Conservation (phyloP, 2,113 vertebrate species). For the Corynorhinus townsendii region DNA sequence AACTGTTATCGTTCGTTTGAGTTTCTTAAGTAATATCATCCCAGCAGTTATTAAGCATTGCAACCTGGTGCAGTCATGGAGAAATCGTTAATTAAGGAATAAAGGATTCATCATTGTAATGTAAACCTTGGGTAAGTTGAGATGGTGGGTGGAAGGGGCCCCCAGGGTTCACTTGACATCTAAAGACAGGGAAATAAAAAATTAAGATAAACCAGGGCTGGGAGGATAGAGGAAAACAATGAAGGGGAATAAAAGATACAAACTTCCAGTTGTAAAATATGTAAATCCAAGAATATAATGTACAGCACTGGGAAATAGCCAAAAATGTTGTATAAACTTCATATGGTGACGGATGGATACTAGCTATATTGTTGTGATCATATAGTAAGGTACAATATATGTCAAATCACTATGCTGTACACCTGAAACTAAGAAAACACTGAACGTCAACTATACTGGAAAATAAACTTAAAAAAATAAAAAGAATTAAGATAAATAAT, state of each 20-base stretch:
- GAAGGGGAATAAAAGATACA: background rate
- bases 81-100: background rate
- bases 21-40: slow-evolving; percentile 11
- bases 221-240: background rate
- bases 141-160: background rate
- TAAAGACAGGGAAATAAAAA: background rate
- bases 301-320: background rate
- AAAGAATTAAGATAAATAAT: background rate
- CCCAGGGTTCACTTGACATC: background rate
- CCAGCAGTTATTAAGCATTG: background rate
- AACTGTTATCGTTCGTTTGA: background rate
- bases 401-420: background rate
- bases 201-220: background rate
- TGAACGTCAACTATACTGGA: background rate
- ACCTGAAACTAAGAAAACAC: background rate
- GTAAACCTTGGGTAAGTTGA: background rate
- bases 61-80: background rate
- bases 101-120: background rate
- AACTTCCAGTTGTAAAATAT: background rate
- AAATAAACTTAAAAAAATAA: background rate
- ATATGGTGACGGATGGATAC: background rate
- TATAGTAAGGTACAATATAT: background rate
- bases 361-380: background rate
- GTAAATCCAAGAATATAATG: background rate
- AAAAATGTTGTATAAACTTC: background rate